Evolutionary conservation across 2,113 vertebrate species (phyloP), one percentile per base, ranked within the genome.

Genomic region (Chaenocephalus aceratus): DNA sequence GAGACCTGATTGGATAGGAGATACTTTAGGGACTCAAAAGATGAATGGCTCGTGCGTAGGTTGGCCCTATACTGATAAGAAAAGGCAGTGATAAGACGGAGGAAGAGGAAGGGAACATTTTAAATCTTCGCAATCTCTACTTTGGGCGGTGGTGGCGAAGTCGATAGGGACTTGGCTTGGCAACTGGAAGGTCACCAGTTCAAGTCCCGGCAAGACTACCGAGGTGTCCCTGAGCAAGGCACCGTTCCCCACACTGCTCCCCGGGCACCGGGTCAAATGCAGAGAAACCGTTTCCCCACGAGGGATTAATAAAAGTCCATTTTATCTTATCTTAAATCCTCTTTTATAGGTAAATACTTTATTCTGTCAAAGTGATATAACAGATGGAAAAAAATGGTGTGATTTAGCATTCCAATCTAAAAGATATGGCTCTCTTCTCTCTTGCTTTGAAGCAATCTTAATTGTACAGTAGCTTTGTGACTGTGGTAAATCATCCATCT

Each of bases 21-120:
- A 89, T 84, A 61, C 77, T 84, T 78, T 67, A 83, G 68, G 82
- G 41, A 41, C 49, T 74, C 48, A 23, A 72, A 62, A 82, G 83
- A 93, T 87, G 72, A 87, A 88, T 79, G 63, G n/a, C n/a, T n/a
- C n/a, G n/a, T n/a, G n/a, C n/a, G n/a, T n/a, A n/a, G n/a, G n/a
- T n/a, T n/a, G n/a, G 30, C 41, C 65, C 30, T 51, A 6, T 30
- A 52, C 68, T 66, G 78, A 88, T 84, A 88, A 86, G 65, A n/a
- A 74, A 78, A 79, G 51, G 61, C 54, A 72, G 79, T 67, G 75
- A 71, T n/a, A 66, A 75, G 54, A 63, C 13, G 16, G 53, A 58
- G 6, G 7, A 16, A 57, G 30, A 30, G 30, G 30, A 30, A 30
- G 30, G 30, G 51, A 74, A 44, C 74, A 46, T 16, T 52, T 59